Evolutionary conservation across 1,140 invertebrate genomes (phyloP).

Genomic region (Rhynchophorus ferrugineus): DNA sequence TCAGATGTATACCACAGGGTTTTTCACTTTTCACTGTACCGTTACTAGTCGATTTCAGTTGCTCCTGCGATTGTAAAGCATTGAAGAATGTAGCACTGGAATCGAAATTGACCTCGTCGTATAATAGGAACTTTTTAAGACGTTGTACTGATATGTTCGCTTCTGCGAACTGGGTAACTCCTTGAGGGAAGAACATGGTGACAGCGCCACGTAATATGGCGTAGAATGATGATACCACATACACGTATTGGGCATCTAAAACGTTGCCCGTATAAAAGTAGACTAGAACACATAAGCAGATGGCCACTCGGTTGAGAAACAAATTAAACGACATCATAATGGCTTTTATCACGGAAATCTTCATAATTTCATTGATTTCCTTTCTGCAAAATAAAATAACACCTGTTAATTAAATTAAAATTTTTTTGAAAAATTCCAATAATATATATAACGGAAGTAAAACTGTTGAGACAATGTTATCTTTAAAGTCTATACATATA

Average conservation of each 20-base stretch:
- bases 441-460: no score
- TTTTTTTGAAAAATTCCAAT: no score
- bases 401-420: neutral
- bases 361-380: conserved; percentile 33
- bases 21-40: conserved; percentile 15
- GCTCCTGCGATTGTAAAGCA: conserved; percentile 7
- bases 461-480: no score
- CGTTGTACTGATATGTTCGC: conserved; percentile 58
- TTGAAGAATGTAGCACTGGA: conserved; percentile 16
- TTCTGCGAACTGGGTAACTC: conserved; percentile 51
- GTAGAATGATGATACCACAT: conserved; percentile 62
- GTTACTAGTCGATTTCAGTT: neutral
- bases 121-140: conserved; percentile 51
- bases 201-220: conserved; percentile 61
- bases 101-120: conserved; percentile 24
- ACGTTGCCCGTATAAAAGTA: conserved; percentile 61
- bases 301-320: conserved; percentile 63
- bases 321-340: conserved; percentile 64
- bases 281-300: conserved; percentile 67
- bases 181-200: conserved; percentile 64
- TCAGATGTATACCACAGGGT: conserved; percentile 31
- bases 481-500: no score
- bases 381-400: conserved; percentile 24
- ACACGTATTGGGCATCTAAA: conserved; percentile 69
- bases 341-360: conserved; percentile 52